These are phyloP conservation scores for Lomographa bimaculata DNA, from an alignment of 2,888 invertebrate species.

Conservation along the genomic window DNA sequence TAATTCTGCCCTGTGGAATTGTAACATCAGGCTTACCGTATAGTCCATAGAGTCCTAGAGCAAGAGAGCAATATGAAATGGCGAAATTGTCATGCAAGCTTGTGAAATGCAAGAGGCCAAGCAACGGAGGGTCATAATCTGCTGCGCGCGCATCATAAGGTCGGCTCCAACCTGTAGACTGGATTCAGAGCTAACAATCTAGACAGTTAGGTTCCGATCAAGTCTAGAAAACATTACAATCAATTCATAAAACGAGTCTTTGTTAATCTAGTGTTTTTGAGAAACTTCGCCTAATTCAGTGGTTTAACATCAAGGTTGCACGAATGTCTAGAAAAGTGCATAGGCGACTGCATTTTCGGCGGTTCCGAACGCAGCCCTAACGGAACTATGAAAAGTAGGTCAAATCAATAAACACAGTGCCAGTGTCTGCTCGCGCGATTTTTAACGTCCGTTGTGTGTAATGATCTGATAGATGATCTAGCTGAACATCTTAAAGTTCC, in stretches of 20 bases:
- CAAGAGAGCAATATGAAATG: too few species aligned
- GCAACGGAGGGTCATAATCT: too few species aligned
- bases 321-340: slow-evolving; percentile 16
- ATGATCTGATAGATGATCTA: slow-evolving; percentile 4
- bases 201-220: slow-evolving; percentile 6
- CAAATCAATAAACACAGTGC: slow-evolving; percentile 50
- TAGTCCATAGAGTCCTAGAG: too few species aligned
- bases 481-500: neutral
- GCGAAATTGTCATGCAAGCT: too few species aligned
- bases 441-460: slow-evolving; percentile 24
- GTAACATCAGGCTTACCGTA: too few species aligned
- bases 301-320: slow-evolving; percentile 1
- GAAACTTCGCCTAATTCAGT: too few species aligned
- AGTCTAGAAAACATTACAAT: neutral
- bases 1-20: too few species aligned
- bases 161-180: slow-evolving; percentile 14
- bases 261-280: too few species aligned
- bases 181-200: slow-evolving; percentile 9
- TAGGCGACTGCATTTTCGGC: slow-evolving; percentile 16
- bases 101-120: slow-evolving; percentile 6
- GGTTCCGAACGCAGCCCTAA: slow-evolving; percentile 15
- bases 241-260: too few species aligned
- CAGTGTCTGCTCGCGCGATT: slow-evolving; percentile 32
- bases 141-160: slow-evolving; percentile 21
- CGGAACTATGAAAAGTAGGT: slow-evolving; percentile 44